These are phyloP conservation scores for Peromyscus nudipes DNA, from an alignment of 2,797 vertebrate genomes.

Conservation along the genomic window DNA sequence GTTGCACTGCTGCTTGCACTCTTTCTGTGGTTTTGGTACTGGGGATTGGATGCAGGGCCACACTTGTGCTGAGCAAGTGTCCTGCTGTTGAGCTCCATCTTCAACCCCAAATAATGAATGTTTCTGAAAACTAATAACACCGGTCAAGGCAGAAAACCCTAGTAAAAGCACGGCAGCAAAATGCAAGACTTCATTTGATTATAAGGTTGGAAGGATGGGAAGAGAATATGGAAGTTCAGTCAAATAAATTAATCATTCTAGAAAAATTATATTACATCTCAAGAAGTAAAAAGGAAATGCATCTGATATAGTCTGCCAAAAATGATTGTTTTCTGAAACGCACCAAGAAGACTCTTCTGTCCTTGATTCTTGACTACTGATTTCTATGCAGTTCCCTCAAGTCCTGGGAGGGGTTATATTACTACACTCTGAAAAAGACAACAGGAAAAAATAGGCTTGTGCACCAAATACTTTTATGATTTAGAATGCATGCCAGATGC, in stretches of 20 bases:
- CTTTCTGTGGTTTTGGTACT: neutral
- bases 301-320: neutral
- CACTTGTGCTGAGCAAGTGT: neutral
- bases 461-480: neutral
- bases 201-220: conserved; percentile 26
- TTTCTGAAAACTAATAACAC: neutral
- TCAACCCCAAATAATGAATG: neutral
- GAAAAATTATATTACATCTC: conserved; percentile 23
- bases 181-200: conserved; percentile 17
- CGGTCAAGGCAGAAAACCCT: neutral
- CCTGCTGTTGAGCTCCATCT: neutral
- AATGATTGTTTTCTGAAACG: neutral
- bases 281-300: conserved; percentile 48
- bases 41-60: neutral
- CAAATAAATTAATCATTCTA: conserved; percentile 24
- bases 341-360: neutral
- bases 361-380: neutral
- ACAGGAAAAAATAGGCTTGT: neutral
- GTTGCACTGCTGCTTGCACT: no score
- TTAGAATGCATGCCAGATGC: neutral
- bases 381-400: neutral
- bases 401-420: neutral
- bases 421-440: neutral
- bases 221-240: conserved; percentile 23
- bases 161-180: neutral